Percentiles rank a stretch among this genome's conserved stretches.
These are phyloP conservation scores for Musca vetustissima DNA, from an alignment of 1,140 invertebrate species.

Conservation along the genomic window DNA sequence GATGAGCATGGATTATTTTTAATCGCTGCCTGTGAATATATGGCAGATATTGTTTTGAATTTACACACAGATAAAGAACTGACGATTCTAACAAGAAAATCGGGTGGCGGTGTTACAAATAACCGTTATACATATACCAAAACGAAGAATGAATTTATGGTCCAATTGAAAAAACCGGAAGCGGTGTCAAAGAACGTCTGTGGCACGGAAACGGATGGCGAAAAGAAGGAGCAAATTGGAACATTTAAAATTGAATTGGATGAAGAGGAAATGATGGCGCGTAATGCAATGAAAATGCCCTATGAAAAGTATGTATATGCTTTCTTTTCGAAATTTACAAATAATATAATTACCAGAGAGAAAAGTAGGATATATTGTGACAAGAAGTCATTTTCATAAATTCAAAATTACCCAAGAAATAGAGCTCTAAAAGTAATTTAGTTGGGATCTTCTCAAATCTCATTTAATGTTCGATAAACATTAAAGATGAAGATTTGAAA, in stretches of 20 bases:
- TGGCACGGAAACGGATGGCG: slow-evolving; percentile 14
- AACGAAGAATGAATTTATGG: slow-evolving; percentile 40
- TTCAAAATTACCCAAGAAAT: no score
- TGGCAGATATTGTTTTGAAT: slow-evolving; percentile 43
- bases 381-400: no score
- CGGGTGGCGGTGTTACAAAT: slow-evolving; percentile 39
- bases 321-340: not conserved
- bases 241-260: slow-evolving; percentile 53
- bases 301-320: slow-evolving; percentile 53
- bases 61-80: slow-evolving; percentile 36
- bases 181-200: not conserved
- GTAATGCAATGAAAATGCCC: slow-evolving; percentile 52
- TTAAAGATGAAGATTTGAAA: no score
- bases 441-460: no score
- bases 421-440: no score
- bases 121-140: slow-evolving; percentile 42
- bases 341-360: no score
- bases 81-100: slow-evolving; percentile 40
- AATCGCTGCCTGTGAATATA: slow-evolving; percentile 45
- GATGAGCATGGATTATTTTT: slow-evolving; percentile 39
- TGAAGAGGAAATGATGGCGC: slow-evolving; percentile 50
- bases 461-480: no score
- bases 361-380: no score
- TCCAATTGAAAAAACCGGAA: slow-evolving; percentile 25
- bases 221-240: slow-evolving; percentile 22